Evolutionary conservation across 1,140 invertebrate species (phyloP), one percentile per base, ranked within the genome.

Genomic region (Oncopeltus fasciatus): DNA sequence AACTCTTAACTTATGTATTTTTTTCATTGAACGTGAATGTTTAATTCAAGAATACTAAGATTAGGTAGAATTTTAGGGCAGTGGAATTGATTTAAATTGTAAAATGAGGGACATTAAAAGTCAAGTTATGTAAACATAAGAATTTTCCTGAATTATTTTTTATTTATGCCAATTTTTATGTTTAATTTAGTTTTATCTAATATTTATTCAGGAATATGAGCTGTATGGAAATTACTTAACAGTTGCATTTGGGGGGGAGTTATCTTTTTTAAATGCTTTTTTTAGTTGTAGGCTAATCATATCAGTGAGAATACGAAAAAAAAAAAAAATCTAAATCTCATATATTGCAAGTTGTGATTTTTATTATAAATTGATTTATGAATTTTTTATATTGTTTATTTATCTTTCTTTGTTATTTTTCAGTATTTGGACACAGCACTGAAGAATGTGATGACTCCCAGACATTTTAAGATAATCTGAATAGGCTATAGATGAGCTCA

Each of bases 361-460:
- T 46, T 59, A n/a, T 57, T n/a, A 5, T 8, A 57, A 4, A 5
- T 1, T 1, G 16, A 1, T 24, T 18, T 12, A 43, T 57, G 16
- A 31, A 33, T 29, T 57, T 4, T 2, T 57, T 27, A n/a, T 9
- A 11, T 2, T 2, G 11, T 2, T 16, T 46, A n/a, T 43, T 26
- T n/a, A 16, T 59, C 18, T n/a, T 43, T 21, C 24, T 43, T 61
- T 27, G 26, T 18, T n/a, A 31, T 18, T 69, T 77, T 75, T 49
- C 76, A 89, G 86, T 83, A 62, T 92, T 91, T 75, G 88, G 87
- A 9, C 89, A 92, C 71, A 79, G 80, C 67, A 86, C 86, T 18
- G 78, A 79, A 64, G 80, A 89, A 68, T 92, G 89, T 76, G 82
- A 86, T 74, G 86, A 87, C 72, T 83, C 83, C 69, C 84, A 90